Base-by-base conservation (phyloP, 2,888 invertebrate genomes). In the Caenorhabditis sp. region DNA sequence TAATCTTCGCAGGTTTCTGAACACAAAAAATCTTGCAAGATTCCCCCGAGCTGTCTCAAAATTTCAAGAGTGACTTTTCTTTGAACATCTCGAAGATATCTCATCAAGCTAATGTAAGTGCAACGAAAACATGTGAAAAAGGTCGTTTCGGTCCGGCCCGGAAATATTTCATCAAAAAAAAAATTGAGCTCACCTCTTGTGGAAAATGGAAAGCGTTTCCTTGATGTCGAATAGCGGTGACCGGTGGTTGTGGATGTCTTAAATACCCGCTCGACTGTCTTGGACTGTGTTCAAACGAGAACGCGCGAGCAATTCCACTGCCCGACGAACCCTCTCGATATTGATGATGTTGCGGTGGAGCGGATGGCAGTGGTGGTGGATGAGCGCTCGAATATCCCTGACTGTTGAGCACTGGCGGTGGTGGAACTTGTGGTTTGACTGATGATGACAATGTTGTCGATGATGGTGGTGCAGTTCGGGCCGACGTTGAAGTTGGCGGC, bases 181-280 rank as follows among this genome's bases (percentile, higher is more conserved):
- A 43, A 43, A 43, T 14, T 36, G 36, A 23, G 37, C 58, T 2
- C 12, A 58, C 58, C 58, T 58, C 58, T 6, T 19, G 21, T 10
- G 37, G 36, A 17, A 37, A 21, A 37, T 58, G 24, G 19, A 58
- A 58, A n/a, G 58, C 58, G 17, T 58, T 26, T 6, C 58, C 58
- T n/a, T 58, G 58, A 58, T 58, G 58, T 55, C 59, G 43, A n/a
- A 59, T 59, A 24, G 49, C 23, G 8, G 59, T 43, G 4, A 59
- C 31, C 17, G 59, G 59, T 24, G 59, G 59, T 26, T 59, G 59
- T 23, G 59, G 31, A 43, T 59, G 59, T 24, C 59, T 17, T 17
- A 59, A 24, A 21, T 59, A 37, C 4, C 19, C 37, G 49, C 49
- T 59, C n/a, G 21, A 24, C 8, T 4, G 1, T 55, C 23, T 21